Base-by-base conservation (phyloP, 2,797 vertebrate genomes). In the Ambastaia sidthimunki region DNA sequence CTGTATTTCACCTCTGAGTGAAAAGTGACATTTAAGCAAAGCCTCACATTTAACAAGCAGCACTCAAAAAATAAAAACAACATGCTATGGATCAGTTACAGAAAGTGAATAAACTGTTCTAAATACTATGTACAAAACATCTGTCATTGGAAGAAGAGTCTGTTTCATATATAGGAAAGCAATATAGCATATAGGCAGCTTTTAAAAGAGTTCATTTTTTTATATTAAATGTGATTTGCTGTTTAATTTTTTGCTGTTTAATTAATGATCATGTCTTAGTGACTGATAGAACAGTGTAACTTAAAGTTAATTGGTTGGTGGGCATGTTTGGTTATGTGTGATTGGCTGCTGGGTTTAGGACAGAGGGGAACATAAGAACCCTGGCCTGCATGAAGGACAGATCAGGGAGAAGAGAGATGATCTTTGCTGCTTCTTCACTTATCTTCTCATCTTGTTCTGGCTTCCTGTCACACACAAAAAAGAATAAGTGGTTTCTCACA, bases 361-460 rank as follows among this genome's bases (percentile, higher is more conserved):
- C 91, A 85, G 93, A 91, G 18, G 96, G 96, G 88, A 97, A 98
- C 96, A 97, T 97, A 89, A 98, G 91, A 90, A 97, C 94, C 90
- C 94, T 96, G 89, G 94, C 94, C 86, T 90, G 94, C 96, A 97
- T 97, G 93, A 97, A 99, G 28, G 95, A 95, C 82, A 97, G 86
- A 87, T 96, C 90, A 23, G 96, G 96, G 83, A 98, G 95, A 88
- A 88, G 90, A 86, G 91, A 87, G 18, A 95, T 95, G 90, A 96
- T 91, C 87, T 89, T 91, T 84, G 80, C 79, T 59, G 96, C 95
- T 89, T 97, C 96, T 72, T 90, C 91, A 86, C 95, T 96, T 60
- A 96, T 92, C 73, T 94, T 91, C 66, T 95, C 94, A 70, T 95
- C 93, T 88, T 88, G 92, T 85, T 90, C 92, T 63, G 92, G 92